Evolutionary conservation across 2,888 invertebrate genomes (phyloP), one percentile per base, ranked within the genome.

Genomic region (Hemithea aestivaria): DNA sequence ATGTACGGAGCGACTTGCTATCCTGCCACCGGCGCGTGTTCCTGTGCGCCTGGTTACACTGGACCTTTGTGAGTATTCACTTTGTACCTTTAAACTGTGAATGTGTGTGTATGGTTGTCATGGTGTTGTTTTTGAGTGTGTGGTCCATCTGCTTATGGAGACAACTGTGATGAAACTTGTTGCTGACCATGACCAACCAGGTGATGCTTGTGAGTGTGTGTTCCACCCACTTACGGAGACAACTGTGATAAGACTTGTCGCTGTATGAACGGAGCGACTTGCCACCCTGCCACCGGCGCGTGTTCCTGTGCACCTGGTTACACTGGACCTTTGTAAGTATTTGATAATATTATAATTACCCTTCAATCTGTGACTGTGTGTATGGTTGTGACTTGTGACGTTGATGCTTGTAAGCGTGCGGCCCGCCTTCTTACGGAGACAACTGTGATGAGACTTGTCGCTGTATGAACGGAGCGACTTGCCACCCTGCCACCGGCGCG

Each of bases 401-500:
- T n/a, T n/a, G n/a, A n/a, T n/a, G n/a, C n/a, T n/a, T n/a, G n/a
- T n/a, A n/a, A n/a, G n/a, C n/a, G n/a, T n/a, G n/a, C n/a, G n/a
- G n/a, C n/a, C n/a, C n/a, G n/a, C n/a, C n/a, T n/a, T n/a, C n/a
- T n/a, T n/a, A n/a, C n/a, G n/a, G n/a, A n/a, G n/a, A n/a, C n/a
- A n/a, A n/a, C n/a, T n/a, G n/a, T n/a, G n/a, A n/a, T n/a, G n/a
- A n/a, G n/a, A n/a, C n/a, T n/a, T 97, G 97, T 67, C 88, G 89
- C 46, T 97, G 97, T 62, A 67, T 91, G 59, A 96, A 98, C 73
- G 93, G 92, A 32, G 95, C 96, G 6, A 91, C 91, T 2, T 98
- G 97, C 76, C 96, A 97, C 73, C 95, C 96, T 1, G 90, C 92
- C 62, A 91, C 92, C 42, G 97, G n/a, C n/a, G n/a, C n/a, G n/a